A percentile compares a stretch with the other conserved stretches of the same genome.
These are phyloP conservation scores for Myiopsitta monachus DNA, from an alignment of 2,113 vertebrate species.

Conservation along the genomic window DNA sequence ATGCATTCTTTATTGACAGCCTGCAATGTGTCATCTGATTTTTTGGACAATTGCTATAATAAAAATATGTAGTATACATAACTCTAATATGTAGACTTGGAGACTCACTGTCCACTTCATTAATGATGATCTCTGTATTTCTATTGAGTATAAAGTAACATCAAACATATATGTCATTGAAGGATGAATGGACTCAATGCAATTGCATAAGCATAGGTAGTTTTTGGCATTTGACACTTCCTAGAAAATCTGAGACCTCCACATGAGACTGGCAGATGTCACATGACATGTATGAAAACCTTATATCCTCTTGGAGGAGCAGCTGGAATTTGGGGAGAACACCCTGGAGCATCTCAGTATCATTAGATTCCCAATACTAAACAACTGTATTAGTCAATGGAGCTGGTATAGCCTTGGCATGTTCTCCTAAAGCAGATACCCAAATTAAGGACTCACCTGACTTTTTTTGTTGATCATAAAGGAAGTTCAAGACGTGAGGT, in stretches of 20 bases:
- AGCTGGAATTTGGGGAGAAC: neutral
- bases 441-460: neutral
- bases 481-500: neutral
- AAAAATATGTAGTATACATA: neutral
- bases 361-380: neutral
- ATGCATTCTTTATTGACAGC: neutral
- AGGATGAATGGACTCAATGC: neutral
- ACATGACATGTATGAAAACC: neutral
- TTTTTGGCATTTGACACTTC: neutral
- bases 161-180: neutral
- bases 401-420: neutral
- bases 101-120: neutral
- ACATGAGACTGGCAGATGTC: neutral
- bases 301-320: neutral
- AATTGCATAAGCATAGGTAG: neutral
- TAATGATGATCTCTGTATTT: neutral
- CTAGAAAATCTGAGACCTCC: neutral
- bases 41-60: neutral
- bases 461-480: neutral
- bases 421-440: neutral
- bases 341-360: neutral
- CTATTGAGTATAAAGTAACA: neutral
- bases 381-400: too few relatives aligned
- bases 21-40: neutral
- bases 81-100: neutral